Percentiles rank a stretch among this genome's conserved stretches.
phyloP scores from a whole-genome alignment of 2,113 vertebrate species.

The Pachypanchax playfairii region DNA sequence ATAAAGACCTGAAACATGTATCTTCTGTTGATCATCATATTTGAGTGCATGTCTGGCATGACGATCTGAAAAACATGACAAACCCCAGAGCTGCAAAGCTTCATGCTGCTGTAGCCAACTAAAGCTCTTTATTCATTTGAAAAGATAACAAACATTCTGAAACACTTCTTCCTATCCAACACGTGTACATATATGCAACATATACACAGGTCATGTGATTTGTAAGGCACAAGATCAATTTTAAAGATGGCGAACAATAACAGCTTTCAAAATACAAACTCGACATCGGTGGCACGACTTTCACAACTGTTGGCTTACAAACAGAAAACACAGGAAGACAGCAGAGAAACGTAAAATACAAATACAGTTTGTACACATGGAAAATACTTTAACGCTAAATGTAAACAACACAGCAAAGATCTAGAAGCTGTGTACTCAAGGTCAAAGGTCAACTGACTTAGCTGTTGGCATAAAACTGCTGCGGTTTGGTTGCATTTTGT shows the following conservation, averaged over 20 bases:
- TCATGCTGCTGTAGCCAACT: conserved; percentile 41
- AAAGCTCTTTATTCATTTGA: conserved; percentile 70
- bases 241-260: conserved; percentile 64
- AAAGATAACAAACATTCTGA: conserved; percentile 57
- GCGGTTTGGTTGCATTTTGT: too few species aligned
- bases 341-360: conserved; percentile 3
- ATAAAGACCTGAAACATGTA: too few species aligned
- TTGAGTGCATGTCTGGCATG: too few species aligned
- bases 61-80: background rate
- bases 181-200: conserved; percentile 9
- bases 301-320: background rate
- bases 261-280: conserved; percentile 7
- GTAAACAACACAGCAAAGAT: conserved; percentile 15
- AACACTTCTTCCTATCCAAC: conserved; percentile 11
- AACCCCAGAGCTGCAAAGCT: conserved; percentile 7
- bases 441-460: conserved; percentile 20
- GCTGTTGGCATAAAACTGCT: conserved; percentile 4
- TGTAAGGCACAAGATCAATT: conserved; percentile 88
- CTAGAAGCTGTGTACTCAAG: background rate
- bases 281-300: conserved; percentile 20
- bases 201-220: conserved; percentile 25
- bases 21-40: too few species aligned
- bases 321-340: conserved; percentile 16
- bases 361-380: conserved; percentile 10
- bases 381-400: conserved; percentile 39